Evolutionary conservation across 2,797 vertebrate genomes (phyloP).

Genomic region (Chrosomus eos): DNA sequence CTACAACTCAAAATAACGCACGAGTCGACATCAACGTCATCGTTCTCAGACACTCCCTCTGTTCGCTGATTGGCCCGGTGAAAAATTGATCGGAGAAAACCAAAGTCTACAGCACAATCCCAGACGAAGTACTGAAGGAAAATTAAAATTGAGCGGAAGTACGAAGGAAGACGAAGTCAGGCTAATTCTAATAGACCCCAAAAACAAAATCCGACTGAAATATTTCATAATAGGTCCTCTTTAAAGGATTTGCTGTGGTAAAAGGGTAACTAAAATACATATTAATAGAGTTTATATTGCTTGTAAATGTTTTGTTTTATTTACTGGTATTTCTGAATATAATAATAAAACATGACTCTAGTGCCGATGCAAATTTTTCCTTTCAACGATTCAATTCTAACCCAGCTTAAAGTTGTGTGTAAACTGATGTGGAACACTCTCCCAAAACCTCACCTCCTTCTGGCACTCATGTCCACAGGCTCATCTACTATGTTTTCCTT

Average conservation of each 20-base stretch:
- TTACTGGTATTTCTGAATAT: not conserved
- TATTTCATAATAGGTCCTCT: not conserved
- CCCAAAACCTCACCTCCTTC: constrained; percentile 78
- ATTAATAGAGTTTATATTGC: too few species aligned
- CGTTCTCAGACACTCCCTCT: too few species aligned
- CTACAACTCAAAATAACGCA: too few species aligned
- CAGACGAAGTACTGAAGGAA: too few species aligned
- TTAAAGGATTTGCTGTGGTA: not conserved
- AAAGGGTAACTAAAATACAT: not conserved
- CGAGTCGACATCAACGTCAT: too few species aligned
- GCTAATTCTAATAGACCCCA: not conserved
- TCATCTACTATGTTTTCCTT: constrained; percentile 89
- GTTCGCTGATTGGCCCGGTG: too few species aligned
- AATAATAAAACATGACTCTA: not conserved
- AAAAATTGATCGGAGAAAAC: too few species aligned
- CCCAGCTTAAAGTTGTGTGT: not conserved
- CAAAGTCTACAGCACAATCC: too few species aligned
- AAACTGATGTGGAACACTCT: not conserved
- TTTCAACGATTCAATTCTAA: not conserved
- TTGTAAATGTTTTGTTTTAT: not conserved
- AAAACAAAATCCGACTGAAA: not conserved
- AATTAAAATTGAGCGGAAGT: too few species aligned
- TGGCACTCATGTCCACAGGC: constrained; percentile 88
- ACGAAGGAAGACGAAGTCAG: too few species aligned
- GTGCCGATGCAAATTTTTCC: not conserved